Evolutionary conservation across 2,888 invertebrate species (phyloP).

Genomic region (Tuta absoluta): DNA sequence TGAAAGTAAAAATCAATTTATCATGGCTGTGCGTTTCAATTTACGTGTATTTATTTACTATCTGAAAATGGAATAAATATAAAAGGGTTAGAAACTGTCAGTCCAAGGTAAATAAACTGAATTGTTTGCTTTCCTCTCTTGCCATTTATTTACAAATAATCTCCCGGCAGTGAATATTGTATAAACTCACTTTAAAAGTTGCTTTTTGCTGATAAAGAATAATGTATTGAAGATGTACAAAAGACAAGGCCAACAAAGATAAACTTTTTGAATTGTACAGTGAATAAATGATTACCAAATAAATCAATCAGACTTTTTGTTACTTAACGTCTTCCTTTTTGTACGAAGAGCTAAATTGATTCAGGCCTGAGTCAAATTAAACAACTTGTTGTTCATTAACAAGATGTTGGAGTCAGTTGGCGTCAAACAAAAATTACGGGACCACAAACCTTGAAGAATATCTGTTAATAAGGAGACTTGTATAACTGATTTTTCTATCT

Average conservation of each 20-base stretch:
- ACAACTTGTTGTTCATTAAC: constrained; percentile 15
- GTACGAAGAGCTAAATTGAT: neutral
- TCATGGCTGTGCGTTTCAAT: neutral
- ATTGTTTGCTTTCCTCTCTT: neutral
- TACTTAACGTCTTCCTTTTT: neutral
- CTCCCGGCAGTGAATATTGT: neutral
- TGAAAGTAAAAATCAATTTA: no score
- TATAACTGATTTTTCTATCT: constrained; percentile 27
- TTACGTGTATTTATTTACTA: neutral
- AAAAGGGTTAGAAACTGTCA: neutral
- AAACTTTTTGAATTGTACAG: no score
- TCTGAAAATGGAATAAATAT: neutral
- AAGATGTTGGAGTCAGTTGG: constrained; percentile 26
- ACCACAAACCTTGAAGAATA: constrained; percentile 40
- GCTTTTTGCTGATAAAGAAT: neutral
- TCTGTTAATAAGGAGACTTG: constrained; percentile 49
- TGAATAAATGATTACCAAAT: no score
- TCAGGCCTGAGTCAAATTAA: neutral
- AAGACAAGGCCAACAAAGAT: neutral
- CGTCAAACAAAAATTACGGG: constrained; percentile 37
- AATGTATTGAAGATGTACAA: neutral
- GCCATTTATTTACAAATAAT: neutral
- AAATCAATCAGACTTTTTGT: no score
- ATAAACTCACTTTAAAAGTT: neutral
- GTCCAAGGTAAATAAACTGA: neutral